Base-by-base conservation (phyloP, 1,140 invertebrate species). In the Ridgeia piscesae region DNA sequence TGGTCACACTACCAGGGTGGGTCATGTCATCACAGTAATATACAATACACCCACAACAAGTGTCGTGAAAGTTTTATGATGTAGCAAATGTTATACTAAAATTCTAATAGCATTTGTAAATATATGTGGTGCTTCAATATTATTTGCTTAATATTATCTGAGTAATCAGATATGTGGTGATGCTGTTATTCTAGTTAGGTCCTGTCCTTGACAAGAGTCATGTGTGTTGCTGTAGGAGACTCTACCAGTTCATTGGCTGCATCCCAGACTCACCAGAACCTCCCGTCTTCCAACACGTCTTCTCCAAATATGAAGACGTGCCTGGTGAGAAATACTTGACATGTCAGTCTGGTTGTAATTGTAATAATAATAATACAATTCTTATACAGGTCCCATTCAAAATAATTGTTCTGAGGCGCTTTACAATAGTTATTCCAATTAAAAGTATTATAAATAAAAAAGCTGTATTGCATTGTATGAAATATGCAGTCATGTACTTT, bases 201-300 rank as follows among this genome's bases (percentile, higher is more conserved):
- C 9, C 27, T 21, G 89, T 27, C n/a, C n/a, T 34, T 90, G 34
- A 35, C 34, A 90, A 35, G 34, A 90, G 58, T 31, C 2, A 9
- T 77, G 58, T 31, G 14, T 77, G 58, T 31, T 21, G 17, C 4
- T 77, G 17, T 93, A 95, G 97, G 92, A 97, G 97, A 92, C 96
- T 99, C 89, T 99, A 98, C 96, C 98, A 98, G 95, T 99, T 99
- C 95, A 97, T 98, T 93, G 98, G 98, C 33, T 96, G 96, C 92
- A 97, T 98, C 0, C 96, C 97, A 42, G 96, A 96, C 93, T 96
- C 96, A 0, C 97, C 98, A 77, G 98, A 98, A 91, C 97, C 98
- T 93, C 97, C 98, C 31, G 96, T 98, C 42, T 97, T 98, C 9
- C 97, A 98, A 94, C 97, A 98, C 91, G 97, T 99, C 48, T 99